Evolutionary conservation across 2,113 vertebrate genomes (phyloP), one percentile per base, ranked within the genome.

Genomic region (Toxostoma redivivum): DNA sequence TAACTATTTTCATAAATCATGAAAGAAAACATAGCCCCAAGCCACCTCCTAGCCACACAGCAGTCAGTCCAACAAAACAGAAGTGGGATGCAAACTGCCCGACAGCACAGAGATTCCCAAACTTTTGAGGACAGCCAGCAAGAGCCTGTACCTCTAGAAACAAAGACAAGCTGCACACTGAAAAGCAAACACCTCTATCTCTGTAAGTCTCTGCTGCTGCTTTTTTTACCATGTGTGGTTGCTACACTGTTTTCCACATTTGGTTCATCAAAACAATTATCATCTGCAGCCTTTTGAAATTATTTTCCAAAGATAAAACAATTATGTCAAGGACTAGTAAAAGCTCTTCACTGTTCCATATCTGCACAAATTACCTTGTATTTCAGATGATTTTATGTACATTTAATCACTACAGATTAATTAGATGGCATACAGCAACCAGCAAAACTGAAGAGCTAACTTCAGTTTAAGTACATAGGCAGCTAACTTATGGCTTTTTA

Each of bases 321-420:
- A 95, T 96, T 78, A 81, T 83, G 72, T 82, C 62, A 95, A 97
- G 86, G 88, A 86, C 73, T 30, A 50, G 81, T 94, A 96, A 98
- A 97, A 97, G 96, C 92, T 96, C 91, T 97, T 88, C 87, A 96
- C 86, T 97, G 83, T 96, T 98, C 96, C 94, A 31, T 92, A 94
- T 95, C 97, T 97, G 96, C 86, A 91, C 96, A 98, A 97, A 98
- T 97, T 97, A 91, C 87, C 90, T 97, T 97, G 91, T 92, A 97
- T 98, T 97, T 97, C 88, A 77, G 93, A 97, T 90, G 84, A 97
- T 96, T 98, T 98, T 97, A 98, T 97, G 96, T 97, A 93, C 95
- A 96, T 97, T 98, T 98, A 98, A 98, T 98, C 97, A 98, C 96
- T 97, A 96, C 97, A 97, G 96, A 98, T 98, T 98, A 98, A 98